phyloP scores from a whole-genome alignment of 2,113 vertebrate species.

The Petrocephalus microphthalmus region DNA sequence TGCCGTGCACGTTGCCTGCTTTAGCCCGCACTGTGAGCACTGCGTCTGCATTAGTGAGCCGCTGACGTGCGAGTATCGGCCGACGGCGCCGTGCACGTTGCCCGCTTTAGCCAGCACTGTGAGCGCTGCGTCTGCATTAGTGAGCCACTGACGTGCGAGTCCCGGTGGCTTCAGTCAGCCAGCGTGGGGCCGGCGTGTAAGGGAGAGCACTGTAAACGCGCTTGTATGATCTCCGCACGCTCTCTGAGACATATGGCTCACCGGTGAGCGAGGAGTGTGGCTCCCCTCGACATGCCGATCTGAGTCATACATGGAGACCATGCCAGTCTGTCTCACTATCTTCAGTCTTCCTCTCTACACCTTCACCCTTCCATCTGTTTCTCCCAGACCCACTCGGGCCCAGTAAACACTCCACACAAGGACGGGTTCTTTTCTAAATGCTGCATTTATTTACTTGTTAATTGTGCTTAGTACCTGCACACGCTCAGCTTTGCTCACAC shows the following conservation, averaged over 20 bases:
- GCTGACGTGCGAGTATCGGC: background rate
- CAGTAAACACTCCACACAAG: background rate
- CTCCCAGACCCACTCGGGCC: background rate
- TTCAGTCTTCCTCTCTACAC: background rate
- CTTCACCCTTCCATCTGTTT: background rate
- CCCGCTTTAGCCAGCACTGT: background rate
- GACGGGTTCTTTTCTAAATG: background rate
- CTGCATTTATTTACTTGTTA: background rate
- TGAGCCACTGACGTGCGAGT: background rate
- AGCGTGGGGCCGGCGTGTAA: background rate
- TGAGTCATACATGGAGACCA: background rate
- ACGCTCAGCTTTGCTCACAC: background rate
- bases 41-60: background rate
- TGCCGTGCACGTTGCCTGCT: background rate
- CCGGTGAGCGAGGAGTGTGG: background rate
- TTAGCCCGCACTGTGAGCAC: background rate
- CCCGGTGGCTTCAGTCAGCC: no score
- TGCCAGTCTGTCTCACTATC: background rate
- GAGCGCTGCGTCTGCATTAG: background rate
- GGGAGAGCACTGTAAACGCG: background rate
- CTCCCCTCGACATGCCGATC: background rate
- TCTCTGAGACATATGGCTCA: constrained; percentile 1
- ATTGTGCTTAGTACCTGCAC: background rate
- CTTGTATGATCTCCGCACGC: background rate
- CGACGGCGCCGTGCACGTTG: background rate